Conservation (phyloP, 2,797 vertebrate species). For the Gymnocypris eckloni region DNA sequence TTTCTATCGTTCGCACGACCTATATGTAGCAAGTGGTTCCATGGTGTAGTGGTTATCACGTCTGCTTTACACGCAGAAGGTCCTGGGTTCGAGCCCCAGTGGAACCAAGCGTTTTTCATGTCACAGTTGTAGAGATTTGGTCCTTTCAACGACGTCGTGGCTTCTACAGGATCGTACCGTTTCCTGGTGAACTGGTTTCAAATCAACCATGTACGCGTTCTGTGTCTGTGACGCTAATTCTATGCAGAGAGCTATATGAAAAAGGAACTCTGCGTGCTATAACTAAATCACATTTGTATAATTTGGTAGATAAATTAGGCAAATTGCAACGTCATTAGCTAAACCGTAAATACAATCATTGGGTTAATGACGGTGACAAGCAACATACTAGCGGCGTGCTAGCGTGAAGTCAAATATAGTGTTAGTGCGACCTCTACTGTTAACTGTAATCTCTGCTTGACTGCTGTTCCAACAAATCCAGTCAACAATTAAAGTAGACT, state of each 20-base stretch:
- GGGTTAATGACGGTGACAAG: not conserved
- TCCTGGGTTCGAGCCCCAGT: constrained; percentile 67
- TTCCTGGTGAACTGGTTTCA: not conserved
- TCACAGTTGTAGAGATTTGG: not conserved
- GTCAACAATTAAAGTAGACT: constrained; percentile 1
- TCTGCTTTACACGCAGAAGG: constrained; percentile 70
- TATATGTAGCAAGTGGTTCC: constrained; percentile 31
- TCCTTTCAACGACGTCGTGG: not conserved
- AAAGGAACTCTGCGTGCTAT: not conserved
- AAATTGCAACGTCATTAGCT: not conserved
- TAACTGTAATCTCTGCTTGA: not conserved
- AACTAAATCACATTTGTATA: not conserved
- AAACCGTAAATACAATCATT: not conserved
- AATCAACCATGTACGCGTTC: not conserved
- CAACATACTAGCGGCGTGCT: not conserved
- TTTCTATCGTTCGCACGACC: rapidly evolving
- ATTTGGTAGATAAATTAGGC: not conserved
- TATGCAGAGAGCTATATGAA: not conserved
- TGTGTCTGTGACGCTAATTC: not conserved
- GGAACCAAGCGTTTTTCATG: constrained; percentile 39
- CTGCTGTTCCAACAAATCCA: not conserved
- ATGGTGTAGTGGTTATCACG: constrained; percentile 72
- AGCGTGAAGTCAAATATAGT: not conserved
- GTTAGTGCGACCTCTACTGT: constrained; percentile 55
- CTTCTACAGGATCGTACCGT: not conserved